Percentiles rank a stretch among this genome's conserved stretches.
These are phyloP conservation scores for Arctia plantaginis DNA, from an alignment of 2,888 invertebrate genomes.

Conservation along the genomic window DNA sequence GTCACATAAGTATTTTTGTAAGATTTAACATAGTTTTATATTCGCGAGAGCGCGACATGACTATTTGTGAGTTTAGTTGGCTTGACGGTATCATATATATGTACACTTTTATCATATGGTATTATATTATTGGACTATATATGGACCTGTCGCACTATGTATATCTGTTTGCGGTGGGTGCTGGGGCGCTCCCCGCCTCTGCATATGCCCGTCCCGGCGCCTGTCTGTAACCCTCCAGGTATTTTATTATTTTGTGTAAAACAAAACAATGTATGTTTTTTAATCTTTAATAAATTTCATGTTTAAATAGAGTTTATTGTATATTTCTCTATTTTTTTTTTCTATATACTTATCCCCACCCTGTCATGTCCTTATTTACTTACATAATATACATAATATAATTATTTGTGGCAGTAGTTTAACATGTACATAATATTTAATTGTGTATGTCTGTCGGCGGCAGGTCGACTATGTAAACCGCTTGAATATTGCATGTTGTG, in stretches of 20 bases:
- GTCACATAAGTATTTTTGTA: slow-evolving; percentile 86
- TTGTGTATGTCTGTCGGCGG: slow-evolving; percentile 71
- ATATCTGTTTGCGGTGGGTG: slow-evolving; percentile 61
- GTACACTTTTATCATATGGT: slow-evolving; percentile 82
- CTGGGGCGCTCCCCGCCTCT: slow-evolving; percentile 60
- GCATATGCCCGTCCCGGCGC: slow-evolving; percentile 63
- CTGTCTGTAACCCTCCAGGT: slow-evolving; percentile 76
- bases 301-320: slow-evolving; percentile 86
- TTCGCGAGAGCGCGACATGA: slow-evolving; percentile 84
- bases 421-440: slow-evolving; percentile 72
- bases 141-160: slow-evolving; percentile 83
- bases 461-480: slow-evolving; percentile 75
- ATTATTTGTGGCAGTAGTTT: slow-evolving; percentile 84
- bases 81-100: slow-evolving; percentile 85
- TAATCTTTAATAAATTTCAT: slow-evolving; percentile 86
- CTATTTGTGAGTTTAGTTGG: slow-evolving; percentile 84
- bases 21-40: slow-evolving; percentile 85
- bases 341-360: slow-evolving; percentile 78
- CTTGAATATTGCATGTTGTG: slow-evolving; percentile 84
- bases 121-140: slow-evolving; percentile 84
- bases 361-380: slow-evolving; percentile 79
- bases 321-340: slow-evolving; percentile 84
- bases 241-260: slow-evolving; percentile 86
- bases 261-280: slow-evolving; percentile 84
- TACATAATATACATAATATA: slow-evolving; percentile 70